Percentiles rank a stretch among this genome's conserved stretches.
Evolutionary conservation across 2,797 vertebrate genomes (phyloP).

Genomic region (Galagoides demidoff): DNA sequence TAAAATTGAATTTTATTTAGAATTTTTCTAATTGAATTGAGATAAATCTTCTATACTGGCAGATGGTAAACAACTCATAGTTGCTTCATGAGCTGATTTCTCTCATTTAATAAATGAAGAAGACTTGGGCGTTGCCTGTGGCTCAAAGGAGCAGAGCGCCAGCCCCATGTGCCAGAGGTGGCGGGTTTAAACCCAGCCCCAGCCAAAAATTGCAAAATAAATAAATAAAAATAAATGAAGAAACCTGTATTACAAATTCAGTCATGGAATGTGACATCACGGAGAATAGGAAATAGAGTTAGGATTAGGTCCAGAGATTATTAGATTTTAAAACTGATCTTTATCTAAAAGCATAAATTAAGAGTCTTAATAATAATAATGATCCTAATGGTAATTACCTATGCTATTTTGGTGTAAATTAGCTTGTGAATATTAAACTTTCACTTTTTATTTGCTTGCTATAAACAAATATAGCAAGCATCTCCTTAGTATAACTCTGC

Average conservation of each 20-base stretch:
- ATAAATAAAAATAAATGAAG: not conserved
- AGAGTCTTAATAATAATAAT: not conserved
- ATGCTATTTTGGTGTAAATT: not conserved
- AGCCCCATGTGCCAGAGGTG: too few species aligned
- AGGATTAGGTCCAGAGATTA: not conserved
- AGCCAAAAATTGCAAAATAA: too few species aligned
- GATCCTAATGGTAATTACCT: not conserved
- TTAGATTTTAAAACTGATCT: not conserved
- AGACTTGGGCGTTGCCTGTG: too few species aligned
- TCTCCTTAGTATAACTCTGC: not conserved
- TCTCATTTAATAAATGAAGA: not conserved
- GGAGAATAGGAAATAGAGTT: not conserved
- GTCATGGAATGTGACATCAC: not conserved
- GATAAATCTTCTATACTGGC: not conserved
- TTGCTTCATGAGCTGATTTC: not conserved
- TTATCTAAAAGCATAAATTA: not conserved
- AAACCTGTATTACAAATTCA: not conserved
- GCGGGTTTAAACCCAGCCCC: too few species aligned
- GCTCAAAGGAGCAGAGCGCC: too few species aligned
- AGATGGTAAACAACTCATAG: not conserved
- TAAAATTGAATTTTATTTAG: not conserved
- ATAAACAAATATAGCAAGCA: too few species aligned
- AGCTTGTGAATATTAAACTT: not conserved
- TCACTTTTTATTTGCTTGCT: conserved; percentile 20
- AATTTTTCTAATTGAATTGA: not conserved